Conservation (phyloP, 2,797 vertebrate genomes). For the Falco berigora region DNA sequence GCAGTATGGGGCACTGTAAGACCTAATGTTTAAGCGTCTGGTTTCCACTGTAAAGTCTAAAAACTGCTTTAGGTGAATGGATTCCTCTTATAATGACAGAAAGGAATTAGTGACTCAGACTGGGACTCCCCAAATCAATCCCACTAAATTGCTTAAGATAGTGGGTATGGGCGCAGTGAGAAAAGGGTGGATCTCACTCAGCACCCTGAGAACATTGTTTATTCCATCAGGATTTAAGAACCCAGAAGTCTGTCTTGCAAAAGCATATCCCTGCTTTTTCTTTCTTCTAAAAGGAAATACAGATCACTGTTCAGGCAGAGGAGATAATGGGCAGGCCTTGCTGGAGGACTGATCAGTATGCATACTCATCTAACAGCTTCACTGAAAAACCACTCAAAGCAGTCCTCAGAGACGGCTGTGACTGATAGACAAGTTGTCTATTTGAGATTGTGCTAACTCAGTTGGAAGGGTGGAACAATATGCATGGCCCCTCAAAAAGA, state of each 20-base stretch:
- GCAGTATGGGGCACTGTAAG: background rate
- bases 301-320: background rate
- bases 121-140: background rate
- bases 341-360: background rate
- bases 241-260: background rate
- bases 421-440: slow-evolving; percentile 16
- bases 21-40: background rate
- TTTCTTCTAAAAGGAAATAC: background rate
- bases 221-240: background rate
- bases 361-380: background rate
- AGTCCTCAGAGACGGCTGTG: slow-evolving; percentile 3
- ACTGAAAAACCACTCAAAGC: background rate
- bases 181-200: background rate
- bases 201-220: background rate
- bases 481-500: background rate
- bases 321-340: background rate
- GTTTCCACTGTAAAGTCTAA: background rate
- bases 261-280: background rate
- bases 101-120: background rate
- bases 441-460: slow-evolving; percentile 12
- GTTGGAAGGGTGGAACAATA: slow-evolving; percentile 18
- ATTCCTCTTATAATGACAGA: background rate
- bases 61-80: background rate
- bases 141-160: background rate
- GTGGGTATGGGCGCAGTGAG: background rate